These are phyloP conservation scores for Stegastes partitus DNA, from an alignment of 2,113 vertebrate genomes.

Conservation along the genomic window DNA sequence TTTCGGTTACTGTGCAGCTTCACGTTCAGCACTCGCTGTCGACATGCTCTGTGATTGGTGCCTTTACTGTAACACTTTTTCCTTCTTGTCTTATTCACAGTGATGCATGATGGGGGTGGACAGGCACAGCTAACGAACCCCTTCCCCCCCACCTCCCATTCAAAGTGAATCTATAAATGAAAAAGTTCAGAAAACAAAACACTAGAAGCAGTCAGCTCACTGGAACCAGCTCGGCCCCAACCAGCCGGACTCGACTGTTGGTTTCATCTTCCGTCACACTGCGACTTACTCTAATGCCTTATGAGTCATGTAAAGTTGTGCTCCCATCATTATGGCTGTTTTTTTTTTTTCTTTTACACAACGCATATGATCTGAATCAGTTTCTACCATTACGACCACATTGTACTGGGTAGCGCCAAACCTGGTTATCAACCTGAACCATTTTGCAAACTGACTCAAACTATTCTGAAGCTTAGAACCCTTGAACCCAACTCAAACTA, in stretches of 20 bases:
- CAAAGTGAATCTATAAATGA: neutral
- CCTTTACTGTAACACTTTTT: constrained; percentile 51
- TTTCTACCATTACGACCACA: too few relatives aligned
- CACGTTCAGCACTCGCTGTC: neutral
- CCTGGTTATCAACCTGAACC: too few relatives aligned
- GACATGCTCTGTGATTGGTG: constrained; percentile 53
- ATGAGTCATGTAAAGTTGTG: neutral
- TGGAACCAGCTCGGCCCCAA: too few relatives aligned
- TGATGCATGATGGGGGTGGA: constrained; percentile 23
- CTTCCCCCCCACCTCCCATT: neutral
- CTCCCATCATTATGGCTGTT: neutral
- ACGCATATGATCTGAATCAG: neutral
- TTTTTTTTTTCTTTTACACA: too few relatives aligned
- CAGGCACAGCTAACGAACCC: neutral
- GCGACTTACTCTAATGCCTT: constrained; percentile 5
- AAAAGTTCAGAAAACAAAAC: constrained; percentile 17
- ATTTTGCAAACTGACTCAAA: too few relatives aligned
- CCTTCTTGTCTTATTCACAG: constrained; percentile 14
- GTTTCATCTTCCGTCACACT: neutral
- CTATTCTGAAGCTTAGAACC: too few relatives aligned
- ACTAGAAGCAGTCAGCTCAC: constrained; percentile 20
- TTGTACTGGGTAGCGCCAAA: too few relatives aligned
- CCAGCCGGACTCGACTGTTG: neutral
- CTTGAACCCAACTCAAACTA: too few relatives aligned
- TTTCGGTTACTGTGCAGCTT: neutral